Conservation (phyloP, 92 coral and sea anemone genomes). For the Ricordea florida region DNA sequence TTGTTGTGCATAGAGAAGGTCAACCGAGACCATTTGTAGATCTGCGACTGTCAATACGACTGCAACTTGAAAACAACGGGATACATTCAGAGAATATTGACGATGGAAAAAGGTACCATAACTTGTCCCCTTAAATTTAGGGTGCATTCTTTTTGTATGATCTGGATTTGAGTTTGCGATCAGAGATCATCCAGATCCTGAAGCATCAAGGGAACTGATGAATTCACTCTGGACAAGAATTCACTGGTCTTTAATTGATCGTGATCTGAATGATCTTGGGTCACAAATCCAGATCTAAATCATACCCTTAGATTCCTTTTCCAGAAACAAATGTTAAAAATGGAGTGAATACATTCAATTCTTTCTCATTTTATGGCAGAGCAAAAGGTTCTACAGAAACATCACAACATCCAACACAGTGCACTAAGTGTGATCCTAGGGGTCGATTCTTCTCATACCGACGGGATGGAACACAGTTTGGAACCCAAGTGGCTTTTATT, state of each 20-base stretch:
- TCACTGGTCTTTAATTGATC: too few species aligned
- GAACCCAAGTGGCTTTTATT: constrained; percentile 87
- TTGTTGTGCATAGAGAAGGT: constrained; percentile 67
- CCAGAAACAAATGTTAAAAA: too few species aligned
- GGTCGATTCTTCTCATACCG: constrained; percentile 88
- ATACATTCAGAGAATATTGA: constrained; percentile 69
- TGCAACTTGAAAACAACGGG: constrained; percentile 73
- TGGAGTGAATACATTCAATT: too few species aligned
- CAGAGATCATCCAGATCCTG: too few species aligned
- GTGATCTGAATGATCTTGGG: too few species aligned
- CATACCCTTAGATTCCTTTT: too few species aligned
- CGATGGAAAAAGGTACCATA: constrained; percentile 86
- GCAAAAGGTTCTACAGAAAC: neutral
- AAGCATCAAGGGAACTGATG: too few species aligned
- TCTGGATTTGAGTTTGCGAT: neutral
- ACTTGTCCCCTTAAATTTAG: neutral
- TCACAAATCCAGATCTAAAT: too few species aligned
- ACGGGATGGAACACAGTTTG: constrained; percentile 83
- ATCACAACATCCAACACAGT: constrained; percentile 66
- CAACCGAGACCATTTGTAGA: constrained; percentile 79
- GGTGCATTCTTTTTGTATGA: neutral
- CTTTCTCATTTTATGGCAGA: neutral
- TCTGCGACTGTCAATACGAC: constrained; percentile 67
- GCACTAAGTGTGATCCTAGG: constrained; percentile 76
- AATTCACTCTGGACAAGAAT: too few species aligned